Conservation (phyloP, 2,113 vertebrate species). For the Myotis brandtii region DNA sequence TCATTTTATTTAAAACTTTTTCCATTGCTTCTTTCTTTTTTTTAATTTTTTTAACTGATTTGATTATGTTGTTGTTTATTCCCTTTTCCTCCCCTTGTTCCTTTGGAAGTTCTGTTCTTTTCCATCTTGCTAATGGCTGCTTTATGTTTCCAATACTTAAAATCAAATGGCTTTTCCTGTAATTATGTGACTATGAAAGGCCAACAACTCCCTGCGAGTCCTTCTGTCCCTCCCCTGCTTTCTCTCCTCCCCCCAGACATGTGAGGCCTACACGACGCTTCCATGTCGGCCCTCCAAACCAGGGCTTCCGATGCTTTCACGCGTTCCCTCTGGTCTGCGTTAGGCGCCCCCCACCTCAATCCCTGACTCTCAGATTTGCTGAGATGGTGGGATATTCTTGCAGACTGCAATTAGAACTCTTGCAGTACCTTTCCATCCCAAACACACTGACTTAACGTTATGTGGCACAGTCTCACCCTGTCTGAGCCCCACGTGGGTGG, state of each 20-base stretch:
- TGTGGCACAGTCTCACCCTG: neutral
- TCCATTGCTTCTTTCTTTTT: neutral
- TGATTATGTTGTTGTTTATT: neutral
- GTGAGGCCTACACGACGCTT: rapidly evolving
- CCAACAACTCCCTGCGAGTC: neutral
- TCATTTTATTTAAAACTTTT: neutral
- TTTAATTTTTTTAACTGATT: neutral
- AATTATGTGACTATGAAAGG: neutral
- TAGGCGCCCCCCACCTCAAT: rapidly evolving
- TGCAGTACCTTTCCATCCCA: neutral
- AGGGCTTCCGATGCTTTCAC: neutral
- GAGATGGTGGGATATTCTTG: neutral
- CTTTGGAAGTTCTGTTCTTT: neutral
- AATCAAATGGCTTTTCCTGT: neutral
- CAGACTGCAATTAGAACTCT: neutral
- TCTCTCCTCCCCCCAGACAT: neutral
- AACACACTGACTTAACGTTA: rapidly evolving
- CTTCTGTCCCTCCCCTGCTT: neutral
- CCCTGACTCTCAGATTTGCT: neutral
- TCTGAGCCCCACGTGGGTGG: rapidly evolving
- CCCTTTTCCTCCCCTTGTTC: neutral
- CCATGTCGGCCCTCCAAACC: neutral
- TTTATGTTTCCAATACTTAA: neutral
- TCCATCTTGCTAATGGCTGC: neutral
- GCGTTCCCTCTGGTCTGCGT: neutral